These are phyloP conservation scores for Temnothorax unifasciatus DNA, from an alignment of 2,888 invertebrate species.

Conservation along the genomic window DNA sequence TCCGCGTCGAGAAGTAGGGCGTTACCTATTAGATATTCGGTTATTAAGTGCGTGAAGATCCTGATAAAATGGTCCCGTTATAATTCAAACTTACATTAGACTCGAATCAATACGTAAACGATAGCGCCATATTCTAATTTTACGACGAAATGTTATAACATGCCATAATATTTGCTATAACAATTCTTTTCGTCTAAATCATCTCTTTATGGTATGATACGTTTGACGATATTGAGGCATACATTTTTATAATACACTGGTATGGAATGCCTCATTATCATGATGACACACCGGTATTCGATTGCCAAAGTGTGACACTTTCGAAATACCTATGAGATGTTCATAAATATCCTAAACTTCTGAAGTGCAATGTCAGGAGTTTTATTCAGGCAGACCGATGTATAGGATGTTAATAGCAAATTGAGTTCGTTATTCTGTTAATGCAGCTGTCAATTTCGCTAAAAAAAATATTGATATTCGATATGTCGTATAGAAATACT, in stretches of 20 bases:
- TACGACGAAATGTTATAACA: not conserved
- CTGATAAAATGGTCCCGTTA: conserved; percentile 23
- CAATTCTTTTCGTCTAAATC: not conserved
- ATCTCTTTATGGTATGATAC: not conserved
- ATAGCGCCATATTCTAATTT: not conserved
- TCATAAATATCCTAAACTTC: conserved; percentile 39
- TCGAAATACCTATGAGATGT: conserved; percentile 48
- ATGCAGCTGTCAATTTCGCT: not conserved
- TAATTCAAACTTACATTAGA: not conserved
- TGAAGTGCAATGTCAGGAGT: conserved; percentile 12
- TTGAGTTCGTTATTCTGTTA: not conserved
- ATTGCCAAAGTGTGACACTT: conserved; percentile 64
- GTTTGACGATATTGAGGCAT: conserved; percentile 25
- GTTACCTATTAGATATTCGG: not conserved
- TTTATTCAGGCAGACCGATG: conserved; percentile 12
- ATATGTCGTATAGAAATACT: not conserved
- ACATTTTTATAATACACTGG: conserved; percentile 9
- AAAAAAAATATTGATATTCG: not conserved
- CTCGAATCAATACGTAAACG: not conserved
- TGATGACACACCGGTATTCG: conserved; percentile 51
- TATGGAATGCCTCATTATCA: conserved; percentile 49
- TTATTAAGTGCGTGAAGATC: conserved; percentile 2
- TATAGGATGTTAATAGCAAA: not conserved
- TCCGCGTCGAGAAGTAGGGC: conserved; percentile 12
- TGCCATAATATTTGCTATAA: not conserved